Evolutionary conservation across 1,140 invertebrate species (phyloP).

Genomic region (Rhagoletis pomonella): DNA sequence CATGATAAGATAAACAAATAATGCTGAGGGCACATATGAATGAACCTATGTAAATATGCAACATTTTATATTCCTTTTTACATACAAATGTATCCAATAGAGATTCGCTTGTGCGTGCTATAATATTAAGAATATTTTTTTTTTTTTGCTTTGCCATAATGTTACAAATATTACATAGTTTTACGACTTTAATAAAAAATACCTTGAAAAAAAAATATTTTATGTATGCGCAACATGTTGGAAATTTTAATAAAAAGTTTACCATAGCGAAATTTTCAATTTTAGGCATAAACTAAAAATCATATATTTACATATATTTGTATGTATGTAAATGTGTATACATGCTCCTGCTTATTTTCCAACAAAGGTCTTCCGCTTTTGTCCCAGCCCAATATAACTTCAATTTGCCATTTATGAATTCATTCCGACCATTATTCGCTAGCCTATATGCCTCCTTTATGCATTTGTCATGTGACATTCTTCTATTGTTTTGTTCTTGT

Average conservation of each 20-base stretch:
- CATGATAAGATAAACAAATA: constrained; percentile 25
- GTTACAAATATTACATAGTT: background rate
- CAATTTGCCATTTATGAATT: too few relatives aligned
- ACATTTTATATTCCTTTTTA: background rate
- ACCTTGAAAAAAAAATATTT: background rate
- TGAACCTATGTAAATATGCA: background rate
- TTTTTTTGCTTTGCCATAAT: too few relatives aligned
- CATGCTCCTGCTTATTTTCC: background rate
- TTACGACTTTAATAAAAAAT: constrained; percentile 2
- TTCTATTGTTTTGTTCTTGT: too few relatives aligned
- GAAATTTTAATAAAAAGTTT: background rate
- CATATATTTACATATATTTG: too few relatives aligned
- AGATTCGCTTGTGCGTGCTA: background rate
- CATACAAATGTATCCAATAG: background rate
- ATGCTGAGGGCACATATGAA: background rate
- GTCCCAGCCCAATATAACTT: background rate
- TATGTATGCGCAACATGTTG: background rate
- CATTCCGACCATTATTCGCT: too few relatives aligned
- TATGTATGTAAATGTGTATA: background rate
- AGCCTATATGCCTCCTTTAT: too few relatives aligned
- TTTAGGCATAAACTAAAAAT: too few relatives aligned
- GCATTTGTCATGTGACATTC: too few relatives aligned
- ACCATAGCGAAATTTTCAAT: too few relatives aligned
- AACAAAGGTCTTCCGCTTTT: background rate
- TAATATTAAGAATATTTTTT: too few relatives aligned